These are phyloP conservation scores for Lepus townsendii DNA, from an alignment of 2,797 vertebrate species.

Conservation along the genomic window DNA sequence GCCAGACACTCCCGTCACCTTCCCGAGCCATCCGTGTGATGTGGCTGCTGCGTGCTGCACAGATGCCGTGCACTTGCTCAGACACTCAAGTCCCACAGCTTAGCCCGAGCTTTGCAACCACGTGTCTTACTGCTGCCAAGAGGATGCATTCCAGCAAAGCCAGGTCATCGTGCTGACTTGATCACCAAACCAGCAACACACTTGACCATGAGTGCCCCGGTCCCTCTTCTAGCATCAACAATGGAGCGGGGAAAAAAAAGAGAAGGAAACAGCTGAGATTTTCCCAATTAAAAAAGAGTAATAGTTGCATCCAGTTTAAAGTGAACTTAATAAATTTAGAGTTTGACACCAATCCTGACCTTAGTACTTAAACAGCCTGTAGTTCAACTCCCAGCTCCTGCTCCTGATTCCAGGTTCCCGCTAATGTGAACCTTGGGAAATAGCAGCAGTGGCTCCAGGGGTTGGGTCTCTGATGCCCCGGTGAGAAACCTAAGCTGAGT, in stretches of 20 bases:
- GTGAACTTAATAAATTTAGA: not conserved
- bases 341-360: not conserved
- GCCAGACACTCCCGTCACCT: slow-evolving; percentile 11
- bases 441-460: too few species aligned
- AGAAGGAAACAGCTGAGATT: not conserved
- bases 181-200: slow-evolving; percentile 81
- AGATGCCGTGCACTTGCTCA: slow-evolving; percentile 72
- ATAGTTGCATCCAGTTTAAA: not conserved
- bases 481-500: too few species aligned
- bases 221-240: not conserved
- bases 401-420: too few species aligned
- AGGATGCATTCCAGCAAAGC: slow-evolving; percentile 69
- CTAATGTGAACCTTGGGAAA: too few species aligned
- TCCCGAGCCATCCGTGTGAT: slow-evolving; percentile 51
- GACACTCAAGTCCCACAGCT: not conserved
- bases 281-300: slow-evolving; percentile 46
- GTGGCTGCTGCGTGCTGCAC: not conserved
- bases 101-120: slow-evolving; percentile 61
- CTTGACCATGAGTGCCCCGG: not conserved
- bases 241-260: not conserved
- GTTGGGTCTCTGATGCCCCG: too few species aligned
- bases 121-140: slow-evolving; percentile 69
- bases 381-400: too few species aligned
- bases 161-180: slow-evolving; percentile 70
- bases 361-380: not conserved